Base-by-base conservation (phyloP, 2,888 invertebrate species). In the Drosophila testacea region DNA sequence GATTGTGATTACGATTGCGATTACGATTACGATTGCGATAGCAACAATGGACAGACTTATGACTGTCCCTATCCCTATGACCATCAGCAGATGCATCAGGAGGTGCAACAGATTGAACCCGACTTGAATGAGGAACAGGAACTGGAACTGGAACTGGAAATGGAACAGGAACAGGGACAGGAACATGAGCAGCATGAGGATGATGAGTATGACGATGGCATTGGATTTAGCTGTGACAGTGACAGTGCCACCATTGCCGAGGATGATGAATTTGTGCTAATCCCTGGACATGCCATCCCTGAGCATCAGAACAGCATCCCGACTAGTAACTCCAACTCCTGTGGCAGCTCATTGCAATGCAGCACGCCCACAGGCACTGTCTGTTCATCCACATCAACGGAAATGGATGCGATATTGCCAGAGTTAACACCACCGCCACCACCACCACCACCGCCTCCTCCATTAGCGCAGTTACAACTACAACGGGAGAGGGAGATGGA, bases 221-320 rank as follows among this genome's bases (percentile, higher is more conserved):
- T 86, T 54, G 88, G 88, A 9, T 83, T 83, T 48, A 88, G 88
- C 39, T 83, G 84, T 57, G 88, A 86, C 69, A 83, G 86, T 54
- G 88, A 86, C 63, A 83, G 82, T n/a, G 70, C 47, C 51, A 77
- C 76, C 13, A 54, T 74, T 38, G 69, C 70, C 27, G 83, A 78
- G 27, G 51, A 73, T 3, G 88, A 89, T 66, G 90, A 89, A 64
- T 88, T 88, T 30, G 81, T 83, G 13, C 63, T 85, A n/a, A 81
- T 83, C n/a, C 57, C 72, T 16, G 74, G 73, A 1, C 46, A 52
- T 72, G 60, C 28, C 62, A 3, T 22, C 22, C 22, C 13, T 63
- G n/a, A 59, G 52, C 5, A 13, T 28, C 32, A 9, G 60, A 22
- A 22, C 4, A 6, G 13, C 30, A 68, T 27, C 70, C 48, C 65